Percentiles rank a stretch among this genome's conserved stretches.
These are phyloP conservation scores for Polypterus senegalus DNA, from an alignment of 2,113 vertebrate species.

Conservation along the genomic window DNA sequence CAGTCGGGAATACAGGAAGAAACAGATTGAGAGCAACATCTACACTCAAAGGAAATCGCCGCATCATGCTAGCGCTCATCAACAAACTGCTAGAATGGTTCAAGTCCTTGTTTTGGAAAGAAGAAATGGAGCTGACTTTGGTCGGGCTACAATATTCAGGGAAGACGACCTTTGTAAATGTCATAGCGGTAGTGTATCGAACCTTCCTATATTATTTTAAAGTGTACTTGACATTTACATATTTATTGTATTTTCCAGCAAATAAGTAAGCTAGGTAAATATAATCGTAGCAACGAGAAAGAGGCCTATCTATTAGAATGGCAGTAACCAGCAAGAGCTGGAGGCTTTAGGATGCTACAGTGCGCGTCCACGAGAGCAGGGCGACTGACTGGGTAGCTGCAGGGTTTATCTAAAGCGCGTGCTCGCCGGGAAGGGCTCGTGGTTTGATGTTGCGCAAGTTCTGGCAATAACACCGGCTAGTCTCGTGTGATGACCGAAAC, in stretches of 20 bases:
- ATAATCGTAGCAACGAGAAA: neutral
- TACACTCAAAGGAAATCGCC: neutral
- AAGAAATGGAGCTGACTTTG: slow-evolving; percentile 80
- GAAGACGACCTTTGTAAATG: slow-evolving; percentile 81
- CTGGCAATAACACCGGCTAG: too few species aligned
- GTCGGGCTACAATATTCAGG: slow-evolving; percentile 78
- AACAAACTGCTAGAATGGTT: slow-evolving; percentile 75
- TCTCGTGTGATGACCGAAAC: too few species aligned
- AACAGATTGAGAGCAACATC: too few species aligned
- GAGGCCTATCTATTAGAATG: too few species aligned
- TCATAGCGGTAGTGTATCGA: slow-evolving; percentile 53
- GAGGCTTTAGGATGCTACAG: too few species aligned
- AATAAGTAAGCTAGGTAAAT: neutral
- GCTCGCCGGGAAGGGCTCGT: too few species aligned
- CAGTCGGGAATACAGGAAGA: too few species aligned
- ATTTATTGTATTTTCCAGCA: too few species aligned
- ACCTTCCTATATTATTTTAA: neutral
- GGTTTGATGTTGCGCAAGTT: too few species aligned
- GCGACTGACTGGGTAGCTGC: neutral
- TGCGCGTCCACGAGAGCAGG: too few species aligned
- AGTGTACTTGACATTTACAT: too few species aligned
- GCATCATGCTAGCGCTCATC: slow-evolving; percentile 59
- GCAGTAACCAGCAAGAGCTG: too few species aligned
- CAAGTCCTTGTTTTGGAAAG: slow-evolving; percentile 72
- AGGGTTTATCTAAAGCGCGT: neutral